Base-by-base conservation (phyloP, 2,113 vertebrate genomes). In the Microtus montanus region DNA sequence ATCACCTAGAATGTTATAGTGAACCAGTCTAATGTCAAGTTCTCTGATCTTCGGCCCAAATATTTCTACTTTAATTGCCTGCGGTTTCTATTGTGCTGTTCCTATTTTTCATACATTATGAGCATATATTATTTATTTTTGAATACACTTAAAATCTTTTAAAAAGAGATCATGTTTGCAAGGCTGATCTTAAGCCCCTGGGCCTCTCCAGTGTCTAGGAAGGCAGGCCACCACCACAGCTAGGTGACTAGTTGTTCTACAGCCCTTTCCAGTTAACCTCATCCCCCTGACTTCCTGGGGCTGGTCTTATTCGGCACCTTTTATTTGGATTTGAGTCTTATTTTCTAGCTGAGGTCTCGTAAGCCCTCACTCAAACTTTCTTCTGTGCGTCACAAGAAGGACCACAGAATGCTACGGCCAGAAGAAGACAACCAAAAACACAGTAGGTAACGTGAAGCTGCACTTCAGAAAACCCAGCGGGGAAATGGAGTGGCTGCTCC, bases 81-180 rank as follows among this genome's bases (percentile, higher is more conserved):
- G 66, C 5, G 24, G 35, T 70, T 74, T 68, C 64, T 79, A 61
- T 73, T 74, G 52, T 33, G n/a, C 41, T 64, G 35, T n/a, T 75
- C 30, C 74, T 87, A 12, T 41, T 35, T 66, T 79, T 66, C 73
- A 52, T 61, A 64, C 28, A 73, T n/a, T 86, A 54, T 86, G 4
- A 52, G 24, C 12, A 44, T 38, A 92, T 38, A 66, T 91, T 92
- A 74, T 61, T 86, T 89, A 92, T 90, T 90, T 44, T 58, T 91
- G 78, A 52, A 89, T 13, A 73, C 28, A 75, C 20, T 49, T 85
- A 41, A 26, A 77, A 30, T n/a, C 74, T 66, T 82, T 80, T 6
- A 63, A 78, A 79, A n/a, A 79, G 30, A 79, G 33, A 58, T 47
- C n/a, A 10, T 63, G 41, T 20, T 38, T 44, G 24, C 22, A 26